Evolutionary conservation across 2,113 vertebrate species (phyloP).

Genomic region (Psittacula cyanocephala): DNA sequence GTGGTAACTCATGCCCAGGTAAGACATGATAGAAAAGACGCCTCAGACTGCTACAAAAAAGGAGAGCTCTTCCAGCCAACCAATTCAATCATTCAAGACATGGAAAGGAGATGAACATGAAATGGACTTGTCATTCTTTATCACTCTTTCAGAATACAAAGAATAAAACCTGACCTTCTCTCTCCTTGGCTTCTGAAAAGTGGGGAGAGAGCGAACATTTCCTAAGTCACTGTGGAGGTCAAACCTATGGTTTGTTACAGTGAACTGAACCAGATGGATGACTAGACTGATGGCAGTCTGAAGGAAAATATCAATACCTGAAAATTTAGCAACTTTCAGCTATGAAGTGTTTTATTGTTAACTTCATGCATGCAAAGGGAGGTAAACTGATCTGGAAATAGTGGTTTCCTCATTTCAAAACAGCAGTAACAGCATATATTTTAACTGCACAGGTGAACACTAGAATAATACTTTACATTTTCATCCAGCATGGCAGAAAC

Average conservation of each 20-base stretch:
- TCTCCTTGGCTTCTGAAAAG: background rate
- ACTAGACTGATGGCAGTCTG: background rate
- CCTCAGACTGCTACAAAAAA: background rate
- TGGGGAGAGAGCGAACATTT: background rate
- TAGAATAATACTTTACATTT: background rate
- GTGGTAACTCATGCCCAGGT: background rate
- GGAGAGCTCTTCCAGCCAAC: background rate
- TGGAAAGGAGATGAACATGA: background rate
- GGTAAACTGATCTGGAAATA: background rate
- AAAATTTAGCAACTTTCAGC: background rate
- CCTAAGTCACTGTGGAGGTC: background rate
- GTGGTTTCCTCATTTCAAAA: background rate
- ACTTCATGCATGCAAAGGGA: background rate
- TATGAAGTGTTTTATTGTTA: background rate
- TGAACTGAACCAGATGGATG: background rate
- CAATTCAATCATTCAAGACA: background rate
- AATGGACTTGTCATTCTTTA: background rate
- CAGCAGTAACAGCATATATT: background rate
- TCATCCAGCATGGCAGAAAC: background rate
- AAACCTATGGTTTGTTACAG: background rate
- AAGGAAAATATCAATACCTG: conserved; percentile 12
- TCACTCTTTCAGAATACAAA: background rate
- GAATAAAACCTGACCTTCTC: background rate
- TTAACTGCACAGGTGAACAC: background rate
- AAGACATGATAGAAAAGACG: background rate